phyloP scores from a whole-genome alignment of 1,140 invertebrate species.

The Ceratosolen solmsi region DNA sequence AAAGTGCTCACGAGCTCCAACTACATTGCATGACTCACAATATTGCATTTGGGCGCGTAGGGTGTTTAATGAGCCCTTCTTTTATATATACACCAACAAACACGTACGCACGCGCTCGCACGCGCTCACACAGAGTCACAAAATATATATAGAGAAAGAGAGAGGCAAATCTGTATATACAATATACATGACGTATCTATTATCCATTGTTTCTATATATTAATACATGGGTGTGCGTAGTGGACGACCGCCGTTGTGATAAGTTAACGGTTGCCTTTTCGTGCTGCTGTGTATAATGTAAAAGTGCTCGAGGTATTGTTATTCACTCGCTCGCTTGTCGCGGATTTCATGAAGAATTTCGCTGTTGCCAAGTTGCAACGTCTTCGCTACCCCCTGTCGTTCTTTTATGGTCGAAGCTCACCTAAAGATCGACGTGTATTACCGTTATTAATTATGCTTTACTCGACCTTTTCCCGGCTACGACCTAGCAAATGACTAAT shows the following conservation, averaged over 20 bases:
- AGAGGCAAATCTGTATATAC: neutral
- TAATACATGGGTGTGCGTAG: neutral
- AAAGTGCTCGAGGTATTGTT: constrained; percentile 10
- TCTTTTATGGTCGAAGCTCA: no score
- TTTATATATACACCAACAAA: no score
- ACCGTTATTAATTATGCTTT: no score
- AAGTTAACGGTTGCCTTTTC: neutral
- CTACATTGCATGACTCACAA: constrained; percentile 38
- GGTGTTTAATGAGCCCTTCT: neutral
- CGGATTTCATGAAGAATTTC: constrained; percentile 8
- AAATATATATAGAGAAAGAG: neutral
- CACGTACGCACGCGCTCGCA: neutral
- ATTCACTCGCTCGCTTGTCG: neutral
- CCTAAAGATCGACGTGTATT: no score
- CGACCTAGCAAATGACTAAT: no score
- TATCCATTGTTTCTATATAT: no score
- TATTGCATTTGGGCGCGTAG: neutral
- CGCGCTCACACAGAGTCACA: neutral
- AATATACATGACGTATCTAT: neutral
- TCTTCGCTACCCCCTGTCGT: neutral
- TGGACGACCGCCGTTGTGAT: neutral
- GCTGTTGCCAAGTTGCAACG: constrained; percentile 29
- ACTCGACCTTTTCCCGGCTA: no score
- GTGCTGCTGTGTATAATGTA: neutral
- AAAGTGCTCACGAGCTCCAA: neutral